Evolutionary conservation across 2,797 vertebrate species (phyloP), one percentile per base, ranked within the genome.

Genomic region (Xenops minutus): DNA sequence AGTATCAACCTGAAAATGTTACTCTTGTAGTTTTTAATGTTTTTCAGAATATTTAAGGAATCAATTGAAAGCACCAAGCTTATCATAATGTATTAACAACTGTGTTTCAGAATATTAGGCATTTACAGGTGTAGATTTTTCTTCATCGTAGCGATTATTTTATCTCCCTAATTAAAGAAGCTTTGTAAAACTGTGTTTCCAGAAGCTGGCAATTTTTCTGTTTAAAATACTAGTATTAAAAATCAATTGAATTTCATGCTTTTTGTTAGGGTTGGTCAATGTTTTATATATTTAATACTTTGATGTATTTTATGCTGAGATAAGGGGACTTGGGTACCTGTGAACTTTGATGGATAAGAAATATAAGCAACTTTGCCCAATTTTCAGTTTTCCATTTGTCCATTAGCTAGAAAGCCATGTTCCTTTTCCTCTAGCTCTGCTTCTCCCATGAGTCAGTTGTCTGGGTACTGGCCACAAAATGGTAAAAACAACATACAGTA

Each of bases 41-140:
- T 95, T 97, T 97, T 88, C 52, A 58, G 95, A 93, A 93, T 92
- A 94, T 69, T 94, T 95, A 93, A 87, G 2, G 16, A 83, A 92
- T 88, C 30, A 72, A 8, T 55, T 85, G 68, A 54, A 83, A 76
- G 36, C 39, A 59, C 26, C 16, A 46, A 79, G 58, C 9, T 69
- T 77, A 34, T 14, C 1, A 1, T 12, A 19, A 19, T 14, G 12
- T 59, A n/a, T 26, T 58, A 78, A 27, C 9, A 82, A 8, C 23
- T 34, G 22, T 30, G 12, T 80, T 91, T 88, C 55, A 72, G n/a
- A 81, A 61, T 27, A 39, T 46, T 27, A 52, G 24, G 21, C 52
- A 21, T 77, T 90, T 77, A 19, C 9, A 76, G 16, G 12, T 66
- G 14, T 32, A 56, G 7, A 0, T n/a, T 74, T 64, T 55, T 91